Conservation (phyloP, 2,797 vertebrate genomes). For the Balearica regulorum region DNA sequence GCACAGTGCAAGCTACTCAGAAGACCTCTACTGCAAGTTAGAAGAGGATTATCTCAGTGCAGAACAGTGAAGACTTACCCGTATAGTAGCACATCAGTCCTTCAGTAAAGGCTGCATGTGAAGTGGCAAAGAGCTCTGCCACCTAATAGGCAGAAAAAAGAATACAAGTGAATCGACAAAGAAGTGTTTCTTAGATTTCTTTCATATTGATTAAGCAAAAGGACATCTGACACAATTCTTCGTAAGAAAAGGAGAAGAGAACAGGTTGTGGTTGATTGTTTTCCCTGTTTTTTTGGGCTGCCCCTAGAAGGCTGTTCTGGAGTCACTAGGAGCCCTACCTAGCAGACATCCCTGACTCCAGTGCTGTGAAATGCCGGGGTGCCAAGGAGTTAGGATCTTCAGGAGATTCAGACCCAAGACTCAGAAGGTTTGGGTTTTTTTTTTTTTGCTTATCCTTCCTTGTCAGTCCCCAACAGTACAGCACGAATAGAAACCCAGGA, state of each 20-base stretch:
- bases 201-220: not conserved
- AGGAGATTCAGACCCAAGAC: not conserved
- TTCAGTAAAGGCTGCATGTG: accelerated
- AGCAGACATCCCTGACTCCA: too few relatives aligned
- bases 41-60: not conserved
- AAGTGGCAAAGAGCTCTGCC: not conserved
- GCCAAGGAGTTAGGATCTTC: not conserved
- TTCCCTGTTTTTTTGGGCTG: not conserved
- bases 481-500: not conserved
- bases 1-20: not conserved
- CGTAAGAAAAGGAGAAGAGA: not conserved
- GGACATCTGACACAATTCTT: not conserved
- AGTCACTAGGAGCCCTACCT: not conserved
- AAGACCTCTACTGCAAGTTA: not conserved
- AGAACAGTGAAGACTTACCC: not conserved
- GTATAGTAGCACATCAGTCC: not conserved
- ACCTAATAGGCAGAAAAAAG: not conserved
- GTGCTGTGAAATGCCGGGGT: not conserved
- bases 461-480: not conserved
- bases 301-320: not conserved
- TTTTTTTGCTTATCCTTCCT: not conserved
- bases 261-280: not conserved
- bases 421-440: accelerated
- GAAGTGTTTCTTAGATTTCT: not conserved
- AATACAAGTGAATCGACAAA: not conserved